Base-by-base conservation (phyloP, 2,888 invertebrate genomes). In the Tetranychus piercei region DNA sequence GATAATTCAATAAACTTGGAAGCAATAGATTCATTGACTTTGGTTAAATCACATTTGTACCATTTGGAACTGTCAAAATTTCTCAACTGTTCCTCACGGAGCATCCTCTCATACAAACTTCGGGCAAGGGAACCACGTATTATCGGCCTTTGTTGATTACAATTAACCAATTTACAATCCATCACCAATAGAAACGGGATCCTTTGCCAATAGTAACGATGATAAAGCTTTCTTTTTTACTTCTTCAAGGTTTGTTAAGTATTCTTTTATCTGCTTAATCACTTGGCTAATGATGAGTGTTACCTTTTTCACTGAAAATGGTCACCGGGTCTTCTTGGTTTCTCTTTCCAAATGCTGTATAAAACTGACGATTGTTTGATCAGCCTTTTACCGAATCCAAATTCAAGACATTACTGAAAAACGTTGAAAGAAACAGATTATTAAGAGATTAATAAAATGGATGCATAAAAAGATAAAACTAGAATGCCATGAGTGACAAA, bases 51-150 rank as follows among this genome's bases (percentile, higher is more conserved):
- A 76, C 89, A 86, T 64, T 84, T 84, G 82, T 90, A 90, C 90
- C 90, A 90, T 71, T 85, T 84, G 73, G 89, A 83, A 79, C 88
- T 88, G 81, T 90, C 89, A 81, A 88, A 85, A 73, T 85, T 84
- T 79, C 86, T 85, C 34, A 90, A 84, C 78, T 86, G 86, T 80
- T 87, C 86, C 82, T 90, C 90, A 80, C 87, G 87, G 78, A 86
- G 83, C 80, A 88, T 88, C 82, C 89, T 89, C 79, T 89, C 87
- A 83, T 88, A 89, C 73, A 90, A 82, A 72, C 88, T 86, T 80
- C 89, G 84, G 74, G 90, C 89, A 77, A 90, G 83, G 74, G 88
- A 87, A 78, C 89, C 88, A 80, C 89, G 85, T 72, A 78, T 75
- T 22, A 73, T 45, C 15, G 71, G 69, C 22, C 69, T 18, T 69